phyloP scores from a whole-genome alignment of 1,140 invertebrate species.

The Camponotus pennsylvanicus region DNA sequence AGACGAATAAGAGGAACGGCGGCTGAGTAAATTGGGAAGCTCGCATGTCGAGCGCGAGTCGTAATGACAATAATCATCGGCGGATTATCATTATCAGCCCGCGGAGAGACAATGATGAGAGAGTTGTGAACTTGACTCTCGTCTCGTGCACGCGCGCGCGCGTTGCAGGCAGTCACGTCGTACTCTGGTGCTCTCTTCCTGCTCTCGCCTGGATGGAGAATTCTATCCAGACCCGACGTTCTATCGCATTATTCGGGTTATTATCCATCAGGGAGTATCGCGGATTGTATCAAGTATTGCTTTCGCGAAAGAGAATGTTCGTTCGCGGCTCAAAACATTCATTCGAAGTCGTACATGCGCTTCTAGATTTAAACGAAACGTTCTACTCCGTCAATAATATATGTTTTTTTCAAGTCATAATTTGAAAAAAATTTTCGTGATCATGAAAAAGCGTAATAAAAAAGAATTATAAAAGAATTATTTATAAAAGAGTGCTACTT shows the following conservation, averaged over 20 bases:
- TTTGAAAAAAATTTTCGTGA: not conserved
- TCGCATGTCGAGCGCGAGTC: slow-evolving; percentile 1
- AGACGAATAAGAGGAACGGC: not conserved
- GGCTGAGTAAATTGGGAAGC: slow-evolving; percentile 37
- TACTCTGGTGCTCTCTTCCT: slow-evolving; percentile 5
- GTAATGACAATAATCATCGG: slow-evolving; percentile 64
- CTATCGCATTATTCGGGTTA: slow-evolving; percentile 8
- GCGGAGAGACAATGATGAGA: slow-evolving; percentile 79
- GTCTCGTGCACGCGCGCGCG: not conserved
- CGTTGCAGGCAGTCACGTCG: slow-evolving; percentile 59
- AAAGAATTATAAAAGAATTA: not conserved
- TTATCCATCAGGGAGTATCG: slow-evolving; percentile 37
- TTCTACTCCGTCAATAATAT: not conserved
- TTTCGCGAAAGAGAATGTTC: not conserved
- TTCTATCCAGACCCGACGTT: not conserved
- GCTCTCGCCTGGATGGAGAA: not conserved
- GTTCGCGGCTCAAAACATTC: too few species aligned
- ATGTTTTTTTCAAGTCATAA: not conserved
- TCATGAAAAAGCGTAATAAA: not conserved
- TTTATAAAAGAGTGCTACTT: slow-evolving; percentile 23
- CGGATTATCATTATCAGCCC: slow-evolving; percentile 71
- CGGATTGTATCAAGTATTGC: slow-evolving; percentile 31
- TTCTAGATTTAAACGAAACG: not conserved
- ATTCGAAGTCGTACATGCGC: not conserved
- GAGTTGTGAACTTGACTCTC: slow-evolving; percentile 82